Evolutionary conservation across 2,888 invertebrate species (phyloP), one percentile per base, ranked within the genome.

Genomic region (Halictus ligatus): DNA sequence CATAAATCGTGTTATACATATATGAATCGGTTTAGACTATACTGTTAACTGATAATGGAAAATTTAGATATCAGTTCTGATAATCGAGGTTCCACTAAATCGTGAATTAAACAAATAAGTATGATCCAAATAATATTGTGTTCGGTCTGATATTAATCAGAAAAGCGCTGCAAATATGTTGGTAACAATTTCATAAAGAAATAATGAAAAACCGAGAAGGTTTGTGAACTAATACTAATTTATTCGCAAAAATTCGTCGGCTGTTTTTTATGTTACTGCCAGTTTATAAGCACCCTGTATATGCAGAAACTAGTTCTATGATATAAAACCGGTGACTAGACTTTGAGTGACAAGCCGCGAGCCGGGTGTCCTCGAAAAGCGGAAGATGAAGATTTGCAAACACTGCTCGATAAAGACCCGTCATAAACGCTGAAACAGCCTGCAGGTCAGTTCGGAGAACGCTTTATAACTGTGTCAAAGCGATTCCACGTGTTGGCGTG

Each of bases 341-440:
- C 40, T 10, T 69, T 69, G 69, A 69, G 40, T 35, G 40, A 40
- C 69, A 69, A 40, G 40, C 69, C 10, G 40, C 18, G 69, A 18
- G 40, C 35, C 8, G 40, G 35, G 21, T 35, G 69, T 40, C 69
- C 69, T 69, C 69, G 18, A 69, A 69, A 69, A 69, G 54, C n/a
- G 69, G 40, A 69, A 69, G 40, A 69, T 40, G 35, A 69, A 69
- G 69, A 69, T 40, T 69, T 69, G 69, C 40, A 69, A 69, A 69
- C 40, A 69, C 40, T 69, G 69, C 40, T 69, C 35, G 69, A 69
- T 69, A 69, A 69, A 69, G 69, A 69, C 69, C 40, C 40, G 69
- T 69, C 69, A 69, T 69, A 69, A 69, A 69, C 21, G 69, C 69
- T 69, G 40, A 40, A 69, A 40, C 35, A 69, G 69, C 69, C 35